phyloP scores from a whole-genome alignment of 2,113 vertebrate species.

The Grus americana region DNA sequence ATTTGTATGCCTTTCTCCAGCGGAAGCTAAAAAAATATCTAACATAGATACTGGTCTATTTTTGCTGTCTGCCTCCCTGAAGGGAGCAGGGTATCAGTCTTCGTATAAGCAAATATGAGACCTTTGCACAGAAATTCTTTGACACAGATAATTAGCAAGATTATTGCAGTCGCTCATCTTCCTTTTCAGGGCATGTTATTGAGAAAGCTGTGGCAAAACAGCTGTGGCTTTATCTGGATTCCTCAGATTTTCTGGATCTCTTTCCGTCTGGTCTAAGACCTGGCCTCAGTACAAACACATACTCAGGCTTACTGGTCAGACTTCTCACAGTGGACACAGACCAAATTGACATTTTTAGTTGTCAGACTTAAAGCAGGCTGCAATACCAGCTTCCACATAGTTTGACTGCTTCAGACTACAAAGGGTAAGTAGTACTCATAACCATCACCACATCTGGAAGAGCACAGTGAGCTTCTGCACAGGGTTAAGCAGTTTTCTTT shows the following conservation, averaged over 20 bases:
- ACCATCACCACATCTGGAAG: not conserved
- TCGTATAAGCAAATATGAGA: conserved; percentile 40
- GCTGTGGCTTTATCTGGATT: conserved; percentile 58
- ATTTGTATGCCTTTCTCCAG: not conserved
- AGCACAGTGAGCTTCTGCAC: not conserved
- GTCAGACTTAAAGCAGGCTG: not conserved
- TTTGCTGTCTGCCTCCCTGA: conserved; percentile 12
- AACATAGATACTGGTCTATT: not conserved
- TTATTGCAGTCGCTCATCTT: conserved; percentile 41
- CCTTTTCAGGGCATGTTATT: conserved; percentile 59
- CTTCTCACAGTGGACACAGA: not conserved
- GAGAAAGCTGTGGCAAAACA: conserved; percentile 50
- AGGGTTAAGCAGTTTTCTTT: not conserved
- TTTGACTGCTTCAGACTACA: not conserved
- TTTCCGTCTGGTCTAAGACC: not conserved
- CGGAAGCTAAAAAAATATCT: not conserved
- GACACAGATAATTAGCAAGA: conserved; percentile 45
- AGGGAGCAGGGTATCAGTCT: conserved; percentile 12
- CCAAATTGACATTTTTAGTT: not conserved
- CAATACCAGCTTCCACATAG: not conserved
- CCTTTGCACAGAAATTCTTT: conserved; percentile 46
- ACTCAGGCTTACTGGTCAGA: conserved; percentile 7
- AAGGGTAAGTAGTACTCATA: not conserved
- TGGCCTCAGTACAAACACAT: conserved; percentile 37
- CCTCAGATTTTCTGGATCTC: conserved; percentile 55